Conservation (phyloP, 2,113 vertebrate species). For the Sciurus niger region DNA sequence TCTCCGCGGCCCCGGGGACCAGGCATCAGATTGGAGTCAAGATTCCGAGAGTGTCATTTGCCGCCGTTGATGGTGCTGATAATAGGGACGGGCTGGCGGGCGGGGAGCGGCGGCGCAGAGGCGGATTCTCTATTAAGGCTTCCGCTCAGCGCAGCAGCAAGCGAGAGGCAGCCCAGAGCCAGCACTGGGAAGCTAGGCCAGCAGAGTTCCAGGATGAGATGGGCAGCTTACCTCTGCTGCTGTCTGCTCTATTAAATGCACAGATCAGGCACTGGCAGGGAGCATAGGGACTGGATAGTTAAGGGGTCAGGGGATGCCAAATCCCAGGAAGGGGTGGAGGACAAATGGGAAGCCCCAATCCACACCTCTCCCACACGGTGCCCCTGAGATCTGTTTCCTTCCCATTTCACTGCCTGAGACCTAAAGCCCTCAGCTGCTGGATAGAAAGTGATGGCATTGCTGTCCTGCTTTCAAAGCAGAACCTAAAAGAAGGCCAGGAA, state of each 20-base stretch:
- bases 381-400: background rate
- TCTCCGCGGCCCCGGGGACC: constrained; percentile 79
- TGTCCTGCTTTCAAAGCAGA: background rate
- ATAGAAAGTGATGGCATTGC: background rate
- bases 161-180: constrained; percentile 7
- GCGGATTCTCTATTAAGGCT: constrained; percentile 83
- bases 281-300: background rate
- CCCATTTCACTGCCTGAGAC: background rate
- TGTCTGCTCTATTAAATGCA: background rate
- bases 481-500: background rate
- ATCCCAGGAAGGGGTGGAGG: background rate
- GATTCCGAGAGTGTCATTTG: constrained; percentile 86
- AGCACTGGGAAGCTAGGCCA: background rate
- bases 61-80: constrained; percentile 83
- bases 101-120: constrained; percentile 62
- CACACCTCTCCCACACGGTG: background rate
- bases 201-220: background rate
- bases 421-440: background rate
- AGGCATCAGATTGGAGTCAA: constrained; percentile 86
- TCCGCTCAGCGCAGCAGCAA: constrained; percentile 51
- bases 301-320: constrained; percentile 1
- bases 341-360: background rate
- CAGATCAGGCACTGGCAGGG: background rate
- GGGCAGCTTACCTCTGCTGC: background rate
- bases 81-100: constrained; percentile 80